Base-by-base conservation (phyloP, 2,888 invertebrate species). In the Pelosia muscerda region DNA sequence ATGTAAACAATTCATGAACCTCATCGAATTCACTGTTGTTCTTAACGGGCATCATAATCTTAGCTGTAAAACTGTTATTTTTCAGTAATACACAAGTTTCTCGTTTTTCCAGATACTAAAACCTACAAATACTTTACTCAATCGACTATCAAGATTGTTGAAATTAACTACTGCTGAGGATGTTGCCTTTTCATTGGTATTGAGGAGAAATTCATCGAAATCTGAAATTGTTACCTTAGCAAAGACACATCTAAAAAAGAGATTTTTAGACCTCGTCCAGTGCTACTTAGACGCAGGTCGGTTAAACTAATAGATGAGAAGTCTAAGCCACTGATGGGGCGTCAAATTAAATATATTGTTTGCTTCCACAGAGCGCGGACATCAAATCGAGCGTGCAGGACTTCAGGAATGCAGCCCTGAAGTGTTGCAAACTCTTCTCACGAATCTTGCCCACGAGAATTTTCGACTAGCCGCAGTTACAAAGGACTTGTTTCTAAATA, bases 381-480 rank as follows among this genome's bases (percentile, higher is more conserved):
- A 96, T 84, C 96, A 96, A 84, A 95, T 95, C 76, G 96, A 96
- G 89, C 97, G 97, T 89, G 97, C 97, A 82, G 98, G 98, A 79
- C 96, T 99, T 84, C 97, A 98, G 96, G 98, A 98, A 95, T 97
- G 98, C 83, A 97, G 97, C 74, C 97, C 98, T 83, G 98, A 98
- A 95, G 96, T 98, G 75, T 95, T 98, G 83, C 98, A 98, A 94
- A 95, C 97, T 77, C 96, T 98, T 77, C 95, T 98, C 65, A 95
- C 96, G 13, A 94, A 95, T 80, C 92, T 96, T 74, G 95, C 95
- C 71, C 95, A 96, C 86, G 96, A 95, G 76, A 94, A 94, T 82
- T 95, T 95, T 92, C 97, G 97, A 73, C 95, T 98, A 79, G 96
- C 96, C 55, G 92, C 95, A 76, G 97, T 98, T 79, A 96, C 97